Conservation (phyloP, 2,888 invertebrate genomes). For the Apotomis turbidana region DNA sequence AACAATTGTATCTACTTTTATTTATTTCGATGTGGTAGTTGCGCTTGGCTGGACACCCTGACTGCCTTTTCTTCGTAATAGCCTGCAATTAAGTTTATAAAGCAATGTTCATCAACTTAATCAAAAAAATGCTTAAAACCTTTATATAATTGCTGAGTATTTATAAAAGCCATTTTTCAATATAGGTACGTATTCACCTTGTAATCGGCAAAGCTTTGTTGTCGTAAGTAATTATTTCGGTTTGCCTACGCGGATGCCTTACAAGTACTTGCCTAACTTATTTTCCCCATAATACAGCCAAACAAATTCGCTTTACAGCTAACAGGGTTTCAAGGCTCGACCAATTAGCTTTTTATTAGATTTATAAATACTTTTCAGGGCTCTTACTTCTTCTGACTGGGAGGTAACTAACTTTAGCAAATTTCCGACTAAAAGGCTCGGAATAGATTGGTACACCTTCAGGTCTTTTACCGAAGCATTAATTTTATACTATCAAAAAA, state of each 20-base stretch:
- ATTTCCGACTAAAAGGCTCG: conserved; percentile 4
- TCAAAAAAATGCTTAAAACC: no score
- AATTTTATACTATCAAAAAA: no score
- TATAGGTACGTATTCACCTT: neutral
- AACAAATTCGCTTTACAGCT: conserved; percentile 29
- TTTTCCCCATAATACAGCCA: conserved; percentile 22
- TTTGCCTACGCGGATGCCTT: conserved; percentile 11
- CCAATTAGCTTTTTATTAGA: conserved; percentile 38
- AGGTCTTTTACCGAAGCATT: neutral
- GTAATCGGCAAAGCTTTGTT: neutral
- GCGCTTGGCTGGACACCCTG: no score
- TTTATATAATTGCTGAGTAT: no score
- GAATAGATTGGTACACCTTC: neutral
- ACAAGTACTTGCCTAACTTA: conserved; percentile 23
- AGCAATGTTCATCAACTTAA: no score
- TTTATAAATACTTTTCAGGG: conserved; percentile 32
- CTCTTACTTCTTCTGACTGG: conserved; percentile 15
- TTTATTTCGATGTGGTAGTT: no score
- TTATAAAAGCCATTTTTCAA: neutral
- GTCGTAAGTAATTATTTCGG: conserved; percentile 4
- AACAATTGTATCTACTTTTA: no score
- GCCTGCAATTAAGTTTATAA: no score
- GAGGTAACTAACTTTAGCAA: conserved; percentile 21
- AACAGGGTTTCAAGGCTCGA: conserved; percentile 32
- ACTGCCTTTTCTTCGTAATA: no score